Percentiles rank a stretch among this genome's conserved stretches.
These are phyloP conservation scores for Ophioninae sp. DNA, from an alignment of 2,888 invertebrate genomes.

Conservation along the genomic window DNA sequence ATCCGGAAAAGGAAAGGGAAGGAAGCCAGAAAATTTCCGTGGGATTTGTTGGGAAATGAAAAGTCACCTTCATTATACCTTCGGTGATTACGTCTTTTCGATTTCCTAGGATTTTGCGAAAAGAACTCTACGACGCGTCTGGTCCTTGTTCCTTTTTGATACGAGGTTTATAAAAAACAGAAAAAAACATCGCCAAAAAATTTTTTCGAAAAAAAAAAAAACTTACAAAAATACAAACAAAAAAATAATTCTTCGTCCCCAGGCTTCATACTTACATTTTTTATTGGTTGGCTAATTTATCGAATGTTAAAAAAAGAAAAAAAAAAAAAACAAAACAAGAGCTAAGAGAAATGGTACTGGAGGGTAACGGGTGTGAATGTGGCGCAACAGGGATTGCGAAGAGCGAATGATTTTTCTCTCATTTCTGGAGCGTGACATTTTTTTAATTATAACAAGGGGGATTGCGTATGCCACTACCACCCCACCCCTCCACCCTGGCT, in stretches of 20 bases:
- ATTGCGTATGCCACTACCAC: conserved; percentile 3
- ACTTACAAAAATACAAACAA: no score
- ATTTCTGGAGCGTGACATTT: conserved; percentile 55
- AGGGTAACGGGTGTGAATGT: conserved; percentile 1
- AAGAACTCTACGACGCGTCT: conserved; percentile 16
- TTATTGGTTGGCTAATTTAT: neutral
- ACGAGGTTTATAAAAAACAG: neutral
- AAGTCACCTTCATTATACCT: neutral
- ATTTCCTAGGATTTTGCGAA: neutral
- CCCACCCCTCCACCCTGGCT: conserved; percentile 1
- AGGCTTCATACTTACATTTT: neutral
- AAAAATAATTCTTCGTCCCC: no score
- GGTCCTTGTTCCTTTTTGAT: neutral
- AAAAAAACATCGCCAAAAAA: neutral
- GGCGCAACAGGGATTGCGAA: conserved; percentile 10
- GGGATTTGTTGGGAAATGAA: neutral
- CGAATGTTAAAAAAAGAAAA: conserved; percentile 14
- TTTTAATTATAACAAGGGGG: conserved; percentile 44
- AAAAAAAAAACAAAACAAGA: conserved; percentile 39
- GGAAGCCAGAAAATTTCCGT: conserved; percentile 3
- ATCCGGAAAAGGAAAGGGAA: conserved; percentile 7
- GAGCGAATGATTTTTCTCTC: conserved; percentile 34
- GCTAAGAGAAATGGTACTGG: conserved; percentile 15
- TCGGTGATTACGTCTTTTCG: neutral
- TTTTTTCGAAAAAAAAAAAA: no score